Percentiles rank a stretch among this genome's conserved stretches.
phyloP scores from a whole-genome alignment of 2,113 vertebrate genomes.

The Sinocyclocheilus anophthalmus region DNA sequence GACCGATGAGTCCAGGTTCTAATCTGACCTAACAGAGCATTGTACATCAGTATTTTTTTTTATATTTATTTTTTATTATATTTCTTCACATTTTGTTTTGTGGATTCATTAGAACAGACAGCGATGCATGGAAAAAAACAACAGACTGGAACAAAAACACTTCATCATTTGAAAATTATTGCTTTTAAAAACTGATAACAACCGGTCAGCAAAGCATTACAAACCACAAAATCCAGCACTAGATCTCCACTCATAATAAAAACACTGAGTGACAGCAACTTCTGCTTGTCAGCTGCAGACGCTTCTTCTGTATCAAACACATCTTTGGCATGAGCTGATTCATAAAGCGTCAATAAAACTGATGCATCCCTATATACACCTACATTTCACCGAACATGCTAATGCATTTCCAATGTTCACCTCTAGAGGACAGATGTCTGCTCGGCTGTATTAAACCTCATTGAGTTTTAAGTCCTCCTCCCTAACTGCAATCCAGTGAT shows the following conservation, averaged over 20 bases:
- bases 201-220: not conserved
- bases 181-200: not conserved
- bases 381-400: not conserved
- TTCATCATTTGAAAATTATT: not conserved
- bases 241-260: not conserved
- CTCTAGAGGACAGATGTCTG: constrained; percentile 5
- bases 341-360: not conserved
- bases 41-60: no score
- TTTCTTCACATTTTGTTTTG: not conserved
- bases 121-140: not conserved
- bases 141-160: constrained; percentile 4
- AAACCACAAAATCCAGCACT: not conserved
- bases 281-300: not conserved
- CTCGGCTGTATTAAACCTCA: not conserved
- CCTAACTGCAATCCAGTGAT: not conserved
- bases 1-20: no score
- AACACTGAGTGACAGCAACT: not conserved
- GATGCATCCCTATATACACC: not conserved
- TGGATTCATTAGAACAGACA: not conserved
- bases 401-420: not conserved
- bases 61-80: no score
- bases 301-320: not conserved
- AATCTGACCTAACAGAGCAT: no score
- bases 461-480: no score
- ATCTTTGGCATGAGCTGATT: not conserved